Conservation (phyloP, 1,140 invertebrate genomes). For the Drosophila lacertosa region DNA sequence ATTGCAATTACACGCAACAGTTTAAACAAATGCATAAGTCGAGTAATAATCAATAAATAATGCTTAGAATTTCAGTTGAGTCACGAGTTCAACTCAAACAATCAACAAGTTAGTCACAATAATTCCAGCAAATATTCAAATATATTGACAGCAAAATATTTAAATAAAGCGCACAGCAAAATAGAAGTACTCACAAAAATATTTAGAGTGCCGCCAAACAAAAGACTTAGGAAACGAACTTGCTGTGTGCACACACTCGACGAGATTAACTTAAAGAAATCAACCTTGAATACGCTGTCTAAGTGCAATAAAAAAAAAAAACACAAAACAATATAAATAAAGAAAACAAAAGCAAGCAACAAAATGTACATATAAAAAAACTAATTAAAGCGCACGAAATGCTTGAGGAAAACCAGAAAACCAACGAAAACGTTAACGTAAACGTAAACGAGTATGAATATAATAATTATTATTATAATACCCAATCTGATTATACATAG, state of each 20-base stretch:
- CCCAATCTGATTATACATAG: constrained; percentile 28
- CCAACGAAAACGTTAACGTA: constrained; percentile 13
- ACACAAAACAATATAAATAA: constrained; percentile 36
- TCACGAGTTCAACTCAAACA: constrained; percentile 5
- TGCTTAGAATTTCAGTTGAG: constrained; percentile 18
- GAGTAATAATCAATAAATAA: no score
- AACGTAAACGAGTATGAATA: constrained; percentile 4
- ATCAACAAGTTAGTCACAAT: constrained; percentile 17
- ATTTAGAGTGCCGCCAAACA: constrained; percentile 25
- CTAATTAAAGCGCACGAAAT: constrained; percentile 59
- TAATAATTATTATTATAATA: constrained; percentile 34
- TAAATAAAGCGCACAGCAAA: background rate
- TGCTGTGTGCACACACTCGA: constrained; percentile 1
- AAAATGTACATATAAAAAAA: constrained; percentile 28
- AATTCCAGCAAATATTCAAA: constrained; percentile 21
- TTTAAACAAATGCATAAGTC: background rate
- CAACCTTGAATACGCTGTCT: constrained; percentile 54
- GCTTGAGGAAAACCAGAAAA: constrained; percentile 54
- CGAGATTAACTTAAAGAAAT: constrained; percentile 25
- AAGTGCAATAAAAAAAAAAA: constrained; percentile 19
- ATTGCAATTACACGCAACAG: no score
- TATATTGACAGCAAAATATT: constrained; percentile 1
- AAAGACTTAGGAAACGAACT: constrained; percentile 52
- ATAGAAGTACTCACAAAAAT: background rate
- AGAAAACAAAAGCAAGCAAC: constrained; percentile 19